These are phyloP conservation scores for Cervus canadensis DNA, from an alignment of 2,113 vertebrate genomes.

Conservation along the genomic window DNA sequence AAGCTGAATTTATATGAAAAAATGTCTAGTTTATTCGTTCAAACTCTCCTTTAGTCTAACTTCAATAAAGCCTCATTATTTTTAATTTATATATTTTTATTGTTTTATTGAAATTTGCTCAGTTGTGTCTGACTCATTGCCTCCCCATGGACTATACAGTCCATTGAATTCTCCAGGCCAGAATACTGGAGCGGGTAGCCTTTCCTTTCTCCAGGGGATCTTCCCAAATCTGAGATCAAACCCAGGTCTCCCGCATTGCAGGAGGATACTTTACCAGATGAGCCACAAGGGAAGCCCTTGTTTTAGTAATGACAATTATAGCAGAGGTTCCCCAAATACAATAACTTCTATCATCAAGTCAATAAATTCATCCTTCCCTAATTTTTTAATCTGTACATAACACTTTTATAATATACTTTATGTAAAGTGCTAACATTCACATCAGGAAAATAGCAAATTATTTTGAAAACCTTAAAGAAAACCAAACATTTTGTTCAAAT, in stretches of 20 bases:
- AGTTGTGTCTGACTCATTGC: background rate
- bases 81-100: background rate
- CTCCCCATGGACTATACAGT: background rate
- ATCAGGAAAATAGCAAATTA: background rate
- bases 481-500: background rate
- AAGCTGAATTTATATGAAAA: background rate
- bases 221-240: background rate
- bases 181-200: background rate
- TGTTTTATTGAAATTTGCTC: background rate
- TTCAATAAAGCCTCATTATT: background rate
- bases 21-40: background rate
- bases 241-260: background rate
- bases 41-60: background rate
- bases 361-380: background rate
- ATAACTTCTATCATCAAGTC: background rate
- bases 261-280: background rate
- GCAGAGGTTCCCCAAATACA: background rate
- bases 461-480: background rate
- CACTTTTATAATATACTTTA: background rate
- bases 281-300: background rate
- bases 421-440: background rate
- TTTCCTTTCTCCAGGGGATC: background rate
- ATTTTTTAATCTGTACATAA: background rate
- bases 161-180: background rate
- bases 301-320: constrained; percentile 2